Evolutionary conservation across 2,113 vertebrate species (phyloP).

Genomic region (Meles meles): DNA sequence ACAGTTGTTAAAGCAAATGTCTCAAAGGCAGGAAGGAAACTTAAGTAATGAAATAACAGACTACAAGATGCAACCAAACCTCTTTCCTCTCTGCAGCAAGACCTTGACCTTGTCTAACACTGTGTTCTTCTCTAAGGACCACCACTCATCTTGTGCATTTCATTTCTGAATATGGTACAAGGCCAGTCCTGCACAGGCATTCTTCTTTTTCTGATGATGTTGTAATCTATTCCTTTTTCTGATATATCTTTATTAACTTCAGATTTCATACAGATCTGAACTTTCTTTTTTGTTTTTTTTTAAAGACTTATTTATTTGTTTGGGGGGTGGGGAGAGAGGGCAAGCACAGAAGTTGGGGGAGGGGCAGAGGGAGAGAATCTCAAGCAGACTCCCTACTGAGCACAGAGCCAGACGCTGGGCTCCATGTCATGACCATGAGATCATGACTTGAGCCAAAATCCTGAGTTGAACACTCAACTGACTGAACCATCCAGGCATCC

Average conservation of each 20-base stretch:
- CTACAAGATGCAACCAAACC: neutral
- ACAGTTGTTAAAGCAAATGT: neutral
- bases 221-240: neutral
- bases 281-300: neutral
- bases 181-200: neutral
- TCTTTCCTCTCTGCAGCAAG: neutral
- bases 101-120: neutral
- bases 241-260: neutral
- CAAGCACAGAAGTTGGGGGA: neutral
- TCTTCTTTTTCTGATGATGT: neutral
- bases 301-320: neutral
- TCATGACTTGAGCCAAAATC: neutral
- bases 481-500: neutral
- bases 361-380: neutral
- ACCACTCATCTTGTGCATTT: neutral
- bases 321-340: neutral
- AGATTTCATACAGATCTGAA: neutral
- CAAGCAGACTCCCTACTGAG: neutral
- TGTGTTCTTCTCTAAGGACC: neutral
- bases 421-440: neutral
- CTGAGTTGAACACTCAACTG: neutral
- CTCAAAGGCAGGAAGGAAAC: conserved; percentile 12
- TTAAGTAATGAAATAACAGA: neutral
- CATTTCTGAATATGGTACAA: neutral
- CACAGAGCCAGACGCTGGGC: neutral